phyloP scores from a whole-genome alignment of 1,140 invertebrate species.

The Fopius arisanus region DNA sequence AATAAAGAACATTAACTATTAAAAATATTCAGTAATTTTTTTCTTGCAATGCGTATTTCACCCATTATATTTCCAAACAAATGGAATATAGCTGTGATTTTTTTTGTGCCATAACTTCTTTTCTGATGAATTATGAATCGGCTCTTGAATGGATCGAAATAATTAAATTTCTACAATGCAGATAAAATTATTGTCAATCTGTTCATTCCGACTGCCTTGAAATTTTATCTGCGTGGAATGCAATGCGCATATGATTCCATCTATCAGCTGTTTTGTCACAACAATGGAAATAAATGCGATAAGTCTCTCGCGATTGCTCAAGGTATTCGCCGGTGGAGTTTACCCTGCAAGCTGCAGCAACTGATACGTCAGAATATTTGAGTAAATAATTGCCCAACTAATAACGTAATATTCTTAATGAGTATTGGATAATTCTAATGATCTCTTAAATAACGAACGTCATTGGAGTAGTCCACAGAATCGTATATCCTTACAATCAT shows the following conservation, averaged over 20 bases:
- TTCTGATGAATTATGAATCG: too few relatives aligned
- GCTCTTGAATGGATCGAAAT: too few relatives aligned
- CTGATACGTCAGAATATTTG: not conserved
- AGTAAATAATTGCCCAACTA: not conserved
- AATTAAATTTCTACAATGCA: too few relatives aligned
- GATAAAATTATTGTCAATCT: not conserved
- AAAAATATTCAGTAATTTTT: too few relatives aligned
- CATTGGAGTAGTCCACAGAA: not conserved
- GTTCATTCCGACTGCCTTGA: not conserved
- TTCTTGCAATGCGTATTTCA: too few relatives aligned
- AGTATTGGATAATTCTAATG: not conserved
- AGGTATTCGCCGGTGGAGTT: not conserved
- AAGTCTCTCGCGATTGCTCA: too few relatives aligned
- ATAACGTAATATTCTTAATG: not conserved
- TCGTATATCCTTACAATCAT: not conserved
- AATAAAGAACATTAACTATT: too few relatives aligned
- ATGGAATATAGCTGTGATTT: too few relatives aligned
- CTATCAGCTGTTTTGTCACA: not conserved
- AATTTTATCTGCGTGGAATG: not conserved
- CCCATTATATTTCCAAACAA: too few relatives aligned
- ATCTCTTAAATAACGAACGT: not conserved
- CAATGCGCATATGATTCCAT: not conserved
- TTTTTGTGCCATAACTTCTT: too few relatives aligned
- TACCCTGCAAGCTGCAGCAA: not conserved
- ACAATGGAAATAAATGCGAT: not conserved